Conservation (phyloP, 2,113 vertebrate species). For the Delphinapterus leucas region DNA sequence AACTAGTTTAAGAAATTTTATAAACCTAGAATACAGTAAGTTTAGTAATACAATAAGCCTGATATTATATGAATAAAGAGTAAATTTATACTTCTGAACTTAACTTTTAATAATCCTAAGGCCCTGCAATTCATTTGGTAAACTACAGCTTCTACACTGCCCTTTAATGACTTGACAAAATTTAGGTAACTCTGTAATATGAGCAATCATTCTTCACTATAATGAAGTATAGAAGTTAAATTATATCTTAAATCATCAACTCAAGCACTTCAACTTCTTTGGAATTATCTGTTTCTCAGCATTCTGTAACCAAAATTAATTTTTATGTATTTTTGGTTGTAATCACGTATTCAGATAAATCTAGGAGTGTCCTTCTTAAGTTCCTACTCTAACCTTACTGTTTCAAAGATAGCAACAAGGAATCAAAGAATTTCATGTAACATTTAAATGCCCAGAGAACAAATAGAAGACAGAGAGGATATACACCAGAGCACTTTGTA, state of each 20-base stretch:
- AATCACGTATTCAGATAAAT: background rate
- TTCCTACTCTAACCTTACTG: background rate
- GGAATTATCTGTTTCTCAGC: background rate
- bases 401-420: background rate
- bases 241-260: background rate
- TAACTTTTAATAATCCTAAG: background rate
- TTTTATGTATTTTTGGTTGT: background rate
- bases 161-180: background rate
- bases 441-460: background rate
- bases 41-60: background rate
- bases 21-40: background rate
- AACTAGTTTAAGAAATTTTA: background rate
- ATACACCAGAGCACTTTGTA: background rate
- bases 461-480: background rate
- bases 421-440: background rate
- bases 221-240: background rate
- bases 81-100: constrained; percentile 5
- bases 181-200: background rate
- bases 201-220: background rate
- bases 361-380: background rate
- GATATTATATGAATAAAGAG: background rate
- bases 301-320: background rate
- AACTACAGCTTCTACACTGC: background rate
- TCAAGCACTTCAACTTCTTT: background rate
- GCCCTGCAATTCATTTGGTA: background rate